Percentiles rank a stretch among this genome's conserved stretches.
Evolutionary conservation across 2,888 invertebrate species (phyloP).

Genomic region (Anoncus sp.): DNA sequence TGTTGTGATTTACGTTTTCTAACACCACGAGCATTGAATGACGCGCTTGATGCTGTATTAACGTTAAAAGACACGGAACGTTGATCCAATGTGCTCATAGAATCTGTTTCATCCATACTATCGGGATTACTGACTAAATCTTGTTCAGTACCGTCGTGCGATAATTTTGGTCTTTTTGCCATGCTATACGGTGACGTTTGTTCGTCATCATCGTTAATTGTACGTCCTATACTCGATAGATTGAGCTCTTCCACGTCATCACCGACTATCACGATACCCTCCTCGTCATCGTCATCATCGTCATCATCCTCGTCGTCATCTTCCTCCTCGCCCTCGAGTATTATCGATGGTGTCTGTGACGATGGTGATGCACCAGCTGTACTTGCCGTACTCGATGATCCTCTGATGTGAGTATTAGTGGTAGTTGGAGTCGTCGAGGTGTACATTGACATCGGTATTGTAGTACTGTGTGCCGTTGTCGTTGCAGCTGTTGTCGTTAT

Average conservation of each 20-base stretch:
- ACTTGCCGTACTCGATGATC: slow-evolving; percentile 83
- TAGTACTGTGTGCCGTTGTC: slow-evolving; percentile 84
- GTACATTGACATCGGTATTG: slow-evolving; percentile 71
- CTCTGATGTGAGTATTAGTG: slow-evolving; percentile 83
- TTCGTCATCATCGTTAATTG: slow-evolving; percentile 79
- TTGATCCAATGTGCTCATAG: slow-evolving; percentile 77
- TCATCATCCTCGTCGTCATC: slow-evolving; percentile 87
- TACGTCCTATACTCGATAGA: slow-evolving; percentile 74
- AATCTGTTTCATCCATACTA: slow-evolving; percentile 85
- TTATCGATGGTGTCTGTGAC: slow-evolving; percentile 74
- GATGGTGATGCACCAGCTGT: slow-evolving; percentile 81
- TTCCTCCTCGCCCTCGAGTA: slow-evolving; percentile 80
- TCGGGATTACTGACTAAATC: slow-evolving; percentile 86
- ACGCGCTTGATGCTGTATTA: slow-evolving; percentile 70
- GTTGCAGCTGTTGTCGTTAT: slow-evolving; percentile 83
- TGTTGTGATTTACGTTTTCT: slow-evolving; percentile 95
- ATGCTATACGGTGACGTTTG: slow-evolving; percentile 89
- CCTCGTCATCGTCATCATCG: slow-evolving; percentile 85
- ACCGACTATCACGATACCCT: slow-evolving; percentile 92
- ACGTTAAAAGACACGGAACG: slow-evolving; percentile 75
- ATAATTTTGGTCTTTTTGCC: slow-evolving; percentile 86
- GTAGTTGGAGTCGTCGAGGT: slow-evolving; percentile 85
- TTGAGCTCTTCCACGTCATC: slow-evolving; percentile 84
- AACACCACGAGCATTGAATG: slow-evolving; percentile 78
- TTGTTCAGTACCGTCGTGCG: slow-evolving; percentile 85